These are phyloP conservation scores for Mesocricetus auratus DNA, from an alignment of 2,113 vertebrate species.

Conservation along the genomic window DNA sequence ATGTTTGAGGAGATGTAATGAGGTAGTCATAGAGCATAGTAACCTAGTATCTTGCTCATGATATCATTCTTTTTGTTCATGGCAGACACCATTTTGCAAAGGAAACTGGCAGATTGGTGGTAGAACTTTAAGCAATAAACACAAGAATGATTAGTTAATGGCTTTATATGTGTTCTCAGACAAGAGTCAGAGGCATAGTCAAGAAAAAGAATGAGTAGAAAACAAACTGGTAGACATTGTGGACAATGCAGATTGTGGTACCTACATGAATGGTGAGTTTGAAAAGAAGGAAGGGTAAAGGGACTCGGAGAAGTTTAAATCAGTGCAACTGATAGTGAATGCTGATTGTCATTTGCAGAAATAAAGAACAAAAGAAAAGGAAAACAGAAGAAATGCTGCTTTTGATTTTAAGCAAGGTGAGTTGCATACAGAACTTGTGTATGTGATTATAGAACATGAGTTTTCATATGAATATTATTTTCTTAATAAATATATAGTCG, in stretches of 20 bases:
- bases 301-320: background rate
- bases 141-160: background rate
- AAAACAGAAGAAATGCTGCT: background rate
- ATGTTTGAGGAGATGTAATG: background rate
- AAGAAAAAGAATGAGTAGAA: background rate
- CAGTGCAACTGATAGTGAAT: background rate
- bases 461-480: slow-evolving; percentile 24
- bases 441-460: background rate
- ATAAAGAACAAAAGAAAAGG: background rate
- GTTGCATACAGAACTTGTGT: background rate
- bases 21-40: too few species aligned
- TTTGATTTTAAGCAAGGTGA: background rate
- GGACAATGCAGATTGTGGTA: background rate
- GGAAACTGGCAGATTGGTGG: fast-evolving
- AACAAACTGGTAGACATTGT: background rate
- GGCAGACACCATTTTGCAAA: background rate
- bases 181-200: background rate
- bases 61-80: too few species aligned
- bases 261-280: background rate
- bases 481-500: background rate
- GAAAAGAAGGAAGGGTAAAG: background rate
- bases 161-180: background rate
- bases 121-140: background rate
- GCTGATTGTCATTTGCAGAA: slow-evolving; percentile 1
- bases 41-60: too few species aligned